Base-by-base conservation (phyloP, 2,113 vertebrate species). In the Lepidothrix coronata region DNA sequence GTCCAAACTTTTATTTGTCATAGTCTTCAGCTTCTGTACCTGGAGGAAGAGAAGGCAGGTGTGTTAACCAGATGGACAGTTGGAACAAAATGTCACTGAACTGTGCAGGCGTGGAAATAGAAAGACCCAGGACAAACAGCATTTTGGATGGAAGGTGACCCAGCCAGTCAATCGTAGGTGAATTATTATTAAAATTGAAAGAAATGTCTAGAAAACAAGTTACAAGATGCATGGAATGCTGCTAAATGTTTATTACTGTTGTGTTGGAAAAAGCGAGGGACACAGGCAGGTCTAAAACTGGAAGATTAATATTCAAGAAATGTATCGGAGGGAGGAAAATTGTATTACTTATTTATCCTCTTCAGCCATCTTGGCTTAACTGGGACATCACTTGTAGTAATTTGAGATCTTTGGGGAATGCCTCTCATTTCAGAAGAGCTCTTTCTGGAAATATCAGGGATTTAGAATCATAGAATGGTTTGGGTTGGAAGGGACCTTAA, bases 41-140 rank as follows among this genome's bases (percentile, higher is more conserved):
- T 94, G 70, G 57, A 96, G 74, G 57, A 92, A 78, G 61, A 46
- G 70, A 91, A 92, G 79, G 73, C 96, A 97, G 95, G 85, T 96
- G 94, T 77, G 83, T 61, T 90, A 96, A 89, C 79, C 96, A 95
- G 95, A 96, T 93, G 96, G 92, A 93, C 92, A 92, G 95, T 81
- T 86, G 86, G 95, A 96, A 91, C 79, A 94, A 94, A 94, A 74
- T 86, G 83, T 94, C 83, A 81, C 77, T 49, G 83, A 89, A 72
- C 70, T 75, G 85, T 92, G 65, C 73, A 90, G 59, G 67, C 7
- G 7, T 72, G 86, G 89, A 95, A 96, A 87, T 18, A 89, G 79
- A 71, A 75, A 74, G 35, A 78, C 48, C 14, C 37, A 14, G 83
- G 79, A 84, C 76, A 91, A 96, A 72, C 43, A 57, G 25, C 31